These are phyloP conservation scores for Micromys minutus DNA, from an alignment of 2,113 vertebrate genomes.

Conservation along the genomic window DNA sequence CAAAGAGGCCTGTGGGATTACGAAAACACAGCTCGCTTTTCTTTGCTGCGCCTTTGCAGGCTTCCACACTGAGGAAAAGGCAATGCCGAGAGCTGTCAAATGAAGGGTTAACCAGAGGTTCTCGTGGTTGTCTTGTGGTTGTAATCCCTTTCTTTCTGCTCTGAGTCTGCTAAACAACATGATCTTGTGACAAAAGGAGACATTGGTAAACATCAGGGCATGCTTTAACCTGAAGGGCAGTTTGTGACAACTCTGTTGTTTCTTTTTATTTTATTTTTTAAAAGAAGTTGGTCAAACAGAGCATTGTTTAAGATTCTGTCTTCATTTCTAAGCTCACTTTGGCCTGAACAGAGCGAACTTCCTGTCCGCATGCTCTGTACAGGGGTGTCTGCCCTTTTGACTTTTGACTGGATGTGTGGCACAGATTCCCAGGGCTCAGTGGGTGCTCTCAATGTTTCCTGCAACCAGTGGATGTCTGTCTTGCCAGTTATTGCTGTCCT, in stretches of 20 bases:
- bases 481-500: not conserved
- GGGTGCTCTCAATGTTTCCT: not conserved
- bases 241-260: not conserved
- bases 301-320: slow-evolving; percentile 3
- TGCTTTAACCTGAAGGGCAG: slow-evolving; percentile 35
- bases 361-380: not conserved
- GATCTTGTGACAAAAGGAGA: slow-evolving; percentile 54
- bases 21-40: not conserved
- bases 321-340: not conserved
- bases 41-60: not conserved
- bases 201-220: not conserved
- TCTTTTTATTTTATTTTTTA: too few relatives aligned
- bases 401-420: not conserved
- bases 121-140: not conserved
- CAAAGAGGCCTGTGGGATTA: not conserved
- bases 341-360: not conserved
- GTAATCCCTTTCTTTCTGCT: not conserved
- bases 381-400: not conserved
- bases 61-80: slow-evolving; percentile 18
- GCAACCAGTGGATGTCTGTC: not conserved
- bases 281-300: not conserved
- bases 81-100: not conserved
- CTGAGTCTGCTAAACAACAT: slow-evolving; percentile 24
- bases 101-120: slow-evolving; percentile 5
- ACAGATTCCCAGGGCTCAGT: not conserved